A percentile compares a stretch with the other conserved stretches of the same genome.
Evolutionary conservation across 2,113 vertebrate genomes (phyloP).

Genomic region (Tauraco erythrolophus): DNA sequence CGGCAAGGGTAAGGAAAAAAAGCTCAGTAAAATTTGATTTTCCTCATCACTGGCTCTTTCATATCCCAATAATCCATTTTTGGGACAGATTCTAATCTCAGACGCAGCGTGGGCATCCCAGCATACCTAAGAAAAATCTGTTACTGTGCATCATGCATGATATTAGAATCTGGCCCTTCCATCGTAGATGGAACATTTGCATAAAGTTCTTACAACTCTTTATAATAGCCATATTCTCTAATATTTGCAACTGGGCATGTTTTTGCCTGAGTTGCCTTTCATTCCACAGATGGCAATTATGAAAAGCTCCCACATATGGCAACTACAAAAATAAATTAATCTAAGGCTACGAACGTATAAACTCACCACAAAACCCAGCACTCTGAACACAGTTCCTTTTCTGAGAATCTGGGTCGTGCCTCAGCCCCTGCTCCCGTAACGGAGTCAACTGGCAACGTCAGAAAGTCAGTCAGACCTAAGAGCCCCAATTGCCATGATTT

Average conservation of each 20-base stretch:
- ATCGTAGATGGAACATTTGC: background rate
- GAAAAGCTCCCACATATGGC: background rate
- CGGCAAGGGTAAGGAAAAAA: background rate
- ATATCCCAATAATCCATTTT: constrained; percentile 16
- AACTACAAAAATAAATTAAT: background rate
- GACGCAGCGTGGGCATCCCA: background rate
- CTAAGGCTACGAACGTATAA: background rate
- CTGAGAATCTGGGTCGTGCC: background rate
- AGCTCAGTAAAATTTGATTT: constrained; percentile 25
- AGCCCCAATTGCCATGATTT: background rate
- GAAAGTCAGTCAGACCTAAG: background rate
- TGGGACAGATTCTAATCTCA: constrained; percentile 18
- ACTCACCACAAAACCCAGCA: background rate
- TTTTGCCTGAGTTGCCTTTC: background rate
- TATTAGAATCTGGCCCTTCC: constrained; percentile 52
- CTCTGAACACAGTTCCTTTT: background rate
- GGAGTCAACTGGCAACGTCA: background rate
- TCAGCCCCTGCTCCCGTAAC: background rate
- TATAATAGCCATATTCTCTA: background rate
- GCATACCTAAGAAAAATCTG: constrained; percentile 44
- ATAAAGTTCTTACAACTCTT: background rate
- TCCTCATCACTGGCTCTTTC: constrained; percentile 28
- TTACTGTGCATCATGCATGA: background rate
- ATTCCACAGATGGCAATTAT: constrained; percentile 15
- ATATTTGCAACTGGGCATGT: background rate